Evolutionary conservation across 2,113 vertebrate species (phyloP), one percentile per base, ranked within the genome.

Genomic region (Lepus americanus): DNA sequence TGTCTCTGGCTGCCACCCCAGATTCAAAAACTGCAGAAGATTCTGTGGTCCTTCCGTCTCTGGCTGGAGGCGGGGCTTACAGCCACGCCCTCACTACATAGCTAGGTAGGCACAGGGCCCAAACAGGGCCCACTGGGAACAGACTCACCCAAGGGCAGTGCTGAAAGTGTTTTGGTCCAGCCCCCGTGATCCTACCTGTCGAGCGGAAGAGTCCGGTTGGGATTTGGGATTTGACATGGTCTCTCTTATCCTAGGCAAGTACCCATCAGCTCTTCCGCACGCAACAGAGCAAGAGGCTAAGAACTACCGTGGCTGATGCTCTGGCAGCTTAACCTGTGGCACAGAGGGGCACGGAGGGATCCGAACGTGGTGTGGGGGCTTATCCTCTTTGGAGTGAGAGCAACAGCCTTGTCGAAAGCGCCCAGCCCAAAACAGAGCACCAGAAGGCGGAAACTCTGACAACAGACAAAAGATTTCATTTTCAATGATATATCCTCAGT

Each of bases 391-490:
- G 31, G 44, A 59, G 23, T 51, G 55, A 86, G 73, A 93, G 23
- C 83, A 55, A 93, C 27, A 44, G 86, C 22, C 66, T 82, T 70
- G 59, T 76, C 82, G 53, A 78, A 84, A 29, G 77, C 85, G 49
- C 90, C 88, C 88, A 33, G 59, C 33, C 31, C 51, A 69, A 92
- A 78, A 64, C 44, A 66, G 80, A 93, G 90, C 85, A 94, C 92
- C 69, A 20, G 36, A 76, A 78, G 72, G 69, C 83, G 80, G 51
- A 69, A 81, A 85, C 84, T 89, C 84, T 78, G 77, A 85, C 69
- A 55, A 81, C 0, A 90, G 67, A 74, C n/a, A 76, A 10, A 6
- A 7, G 9, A 88, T 79, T 73, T 61, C 81, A 70, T 86, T 80
- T 83, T 94, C 67, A 53, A 39, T 81, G 11, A 85, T 49, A 92